Conservation (phyloP, 2,797 vertebrate genomes). For the Coccyzus lansbergi region DNA sequence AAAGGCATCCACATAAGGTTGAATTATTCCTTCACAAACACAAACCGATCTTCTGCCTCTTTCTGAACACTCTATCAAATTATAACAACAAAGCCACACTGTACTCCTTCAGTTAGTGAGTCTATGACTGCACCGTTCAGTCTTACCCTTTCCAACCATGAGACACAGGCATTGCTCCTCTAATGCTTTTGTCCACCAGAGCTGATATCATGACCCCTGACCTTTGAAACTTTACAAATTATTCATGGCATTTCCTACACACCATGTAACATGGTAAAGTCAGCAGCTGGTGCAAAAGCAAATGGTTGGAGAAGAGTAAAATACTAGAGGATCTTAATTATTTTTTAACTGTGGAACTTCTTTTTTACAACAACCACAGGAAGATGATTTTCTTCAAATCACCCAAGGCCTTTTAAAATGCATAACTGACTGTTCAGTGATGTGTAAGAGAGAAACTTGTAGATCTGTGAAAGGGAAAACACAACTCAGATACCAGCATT, state of each 20-base stretch:
- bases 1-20: constrained; percentile 49
- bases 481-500: background rate
- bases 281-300: background rate
- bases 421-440: background rate
- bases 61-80: constrained; percentile 42
- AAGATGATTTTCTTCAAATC: background rate
- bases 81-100: constrained; percentile 26
- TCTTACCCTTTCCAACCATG: background rate
- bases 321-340: background rate
- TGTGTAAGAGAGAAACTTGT: background rate
- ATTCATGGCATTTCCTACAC: background rate
- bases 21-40: constrained; percentile 55
- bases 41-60: constrained; percentile 53
- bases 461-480: background rate
- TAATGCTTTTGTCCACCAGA: background rate
- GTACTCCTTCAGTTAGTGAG: constrained; percentile 13
- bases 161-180: background rate
- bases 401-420: background rate
- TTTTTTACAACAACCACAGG: background rate
- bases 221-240: background rate
- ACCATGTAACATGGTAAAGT: accelerated
- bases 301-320: background rate
- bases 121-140: background rate
- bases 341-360: background rate
- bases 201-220: background rate